Base-by-base conservation (phyloP, 2,797 vertebrate species). In the Malurus leucopterus region DNA sequence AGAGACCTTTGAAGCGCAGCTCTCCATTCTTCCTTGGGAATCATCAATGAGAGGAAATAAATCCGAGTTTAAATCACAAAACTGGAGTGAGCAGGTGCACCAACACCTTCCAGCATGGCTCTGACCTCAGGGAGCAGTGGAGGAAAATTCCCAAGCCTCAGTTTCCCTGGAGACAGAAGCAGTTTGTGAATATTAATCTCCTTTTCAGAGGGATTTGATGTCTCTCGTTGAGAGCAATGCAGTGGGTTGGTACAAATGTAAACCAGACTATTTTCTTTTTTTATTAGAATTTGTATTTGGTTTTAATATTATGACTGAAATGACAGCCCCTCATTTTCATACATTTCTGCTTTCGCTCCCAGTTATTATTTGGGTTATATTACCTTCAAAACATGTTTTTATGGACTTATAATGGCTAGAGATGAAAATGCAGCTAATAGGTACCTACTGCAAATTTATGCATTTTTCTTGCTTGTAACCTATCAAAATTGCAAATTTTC, bases 311-410 rank as follows among this genome's bases (percentile, higher is more conserved):
- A 32, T 17, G 51, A 36, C 55, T 62, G 43, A 59, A 83, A 74
- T 53, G 55, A 69, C 75, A 83, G 38, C 58, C 44, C 71, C 41
- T 83, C 27, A 44, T 91, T 93, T 94, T 80, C 23, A 4, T 6
- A 13, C 17, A 19, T 40, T 75, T 58, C 77, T 73, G 20, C 40
- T 82, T 84, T 84, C 8, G 40, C 86, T 84, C 38, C 38, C 49
- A 65, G 21, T 77, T 34, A n/a, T 79, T 69, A 38, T 68, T 76
- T 77, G 8, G 22, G 13, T 50, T 77, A 8, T n/a, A 13, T 53
- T 86, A 55, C 64, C 72, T 71, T 83, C 58, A 77, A 84, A 90
- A 82, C 65, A 30, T 76, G 16, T 36, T 78, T 88, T 89, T 47
- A 58, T 57, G n/a, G 13, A 53, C 50, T 89, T 76, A 47, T 26